Base-by-base conservation (phyloP, 2,888 invertebrate species). In the Euplagia quadripunctaria region DNA sequence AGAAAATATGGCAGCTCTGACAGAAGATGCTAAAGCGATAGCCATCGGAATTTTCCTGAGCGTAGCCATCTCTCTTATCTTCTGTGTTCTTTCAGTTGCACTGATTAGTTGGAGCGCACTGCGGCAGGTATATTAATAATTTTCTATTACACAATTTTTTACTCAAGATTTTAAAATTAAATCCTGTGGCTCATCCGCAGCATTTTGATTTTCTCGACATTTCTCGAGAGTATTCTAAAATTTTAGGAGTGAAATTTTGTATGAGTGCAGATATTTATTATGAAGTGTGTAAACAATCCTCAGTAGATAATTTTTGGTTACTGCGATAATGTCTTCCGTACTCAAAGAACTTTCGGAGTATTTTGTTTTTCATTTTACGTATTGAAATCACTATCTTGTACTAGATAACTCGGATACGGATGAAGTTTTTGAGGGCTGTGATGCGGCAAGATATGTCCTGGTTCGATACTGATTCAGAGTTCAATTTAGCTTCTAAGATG, bases 401-500 rank as follows among this genome's bases (percentile, higher is more conserved):
- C 71, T 79, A 97, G 96, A 97, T 97, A 55, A 97, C 96, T 0
- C 94, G 97, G 79, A 97, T 97, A 70, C 94, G 97, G 14, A 95
- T 95, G 82, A 89, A 96, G 78, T 97, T 97, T 84, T 90, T 97
- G 49, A 95, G 96, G 76, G 94, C 97, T 0, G 97, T 97, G 1
- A 91, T 97, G 7, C 94, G 97, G 0, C 97, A 98, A 89, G 97
- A 98, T 77, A 97, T 97, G 96, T 92, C 96, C n/a, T 97, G 97
- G 97, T 97, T 97, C 84, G 97, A 97, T 85, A 97, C 97, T 0
- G 96, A 97, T 71, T 96, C 97, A 0, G 97, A 97, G 70, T 97
- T 97, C 74, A 97, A 97, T 85, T 96, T 97, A 78, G 97, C 97
- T 78, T 97, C 97, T 68, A 97, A 96, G 90, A 97, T 97, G 93